Evolutionary conservation across 2,113 vertebrate species (phyloP).

Genomic region (Trochalopteron elliotii): DNA sequence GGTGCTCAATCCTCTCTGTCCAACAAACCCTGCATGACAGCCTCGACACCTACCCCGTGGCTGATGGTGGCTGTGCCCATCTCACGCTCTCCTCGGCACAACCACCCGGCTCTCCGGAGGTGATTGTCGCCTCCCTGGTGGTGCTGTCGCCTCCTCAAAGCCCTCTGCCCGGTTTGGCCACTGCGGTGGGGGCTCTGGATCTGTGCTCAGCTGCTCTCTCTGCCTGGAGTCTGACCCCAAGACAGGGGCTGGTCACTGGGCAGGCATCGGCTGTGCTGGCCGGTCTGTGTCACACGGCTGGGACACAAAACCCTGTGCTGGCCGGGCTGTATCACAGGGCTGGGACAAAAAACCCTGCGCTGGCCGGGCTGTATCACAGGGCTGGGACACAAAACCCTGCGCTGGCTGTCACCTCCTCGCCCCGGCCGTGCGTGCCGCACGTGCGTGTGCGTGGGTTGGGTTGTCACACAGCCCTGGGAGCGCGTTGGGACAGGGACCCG

Average conservation of each 20-base stretch:
- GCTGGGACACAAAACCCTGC: background rate
- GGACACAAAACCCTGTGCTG: background rate
- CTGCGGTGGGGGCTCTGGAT: background rate
- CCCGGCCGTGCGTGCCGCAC: fast-evolving
- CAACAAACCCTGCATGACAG: fast-evolving
- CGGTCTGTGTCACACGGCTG: background rate
- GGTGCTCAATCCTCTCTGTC: background rate
- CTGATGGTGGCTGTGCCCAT: background rate
- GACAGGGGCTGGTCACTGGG: fast-evolving
- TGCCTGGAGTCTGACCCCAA: fast-evolving
- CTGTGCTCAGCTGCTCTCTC: background rate
- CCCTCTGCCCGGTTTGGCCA: background rate
- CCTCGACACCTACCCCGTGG: fast-evolving
- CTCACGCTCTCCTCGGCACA: fast-evolving
- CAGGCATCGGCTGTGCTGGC: background rate
- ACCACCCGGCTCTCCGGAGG: fast-evolving
- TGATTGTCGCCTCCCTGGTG: background rate
- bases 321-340: fast-evolving
- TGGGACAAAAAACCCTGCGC: background rate
- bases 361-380: background rate
- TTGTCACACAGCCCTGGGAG: background rate
- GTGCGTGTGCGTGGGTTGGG: background rate
- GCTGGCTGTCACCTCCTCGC: background rate
- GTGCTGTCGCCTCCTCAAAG: fast-evolving
- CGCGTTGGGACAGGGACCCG: fast-evolving